A percentile compares a stretch with the other conserved stretches of the same genome.
These are phyloP conservation scores for Tapera naevia DNA, from an alignment of 2,797 vertebrate genomes.

Conservation along the genomic window DNA sequence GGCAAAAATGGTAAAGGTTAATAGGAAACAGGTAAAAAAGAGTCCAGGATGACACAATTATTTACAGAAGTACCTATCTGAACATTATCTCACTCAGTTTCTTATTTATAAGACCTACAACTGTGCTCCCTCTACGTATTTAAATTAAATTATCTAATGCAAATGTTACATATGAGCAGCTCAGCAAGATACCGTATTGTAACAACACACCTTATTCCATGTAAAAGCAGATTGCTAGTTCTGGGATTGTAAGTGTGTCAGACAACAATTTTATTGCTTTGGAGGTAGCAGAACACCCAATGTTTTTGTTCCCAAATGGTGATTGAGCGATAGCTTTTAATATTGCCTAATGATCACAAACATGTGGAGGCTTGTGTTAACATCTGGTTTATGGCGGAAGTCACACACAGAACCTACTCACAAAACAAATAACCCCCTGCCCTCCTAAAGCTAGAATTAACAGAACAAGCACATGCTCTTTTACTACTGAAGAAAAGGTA, in stretches of 20 bases:
- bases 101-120: slow-evolving; percentile 2
- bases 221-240: slow-evolving; percentile 66
- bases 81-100: not conserved
- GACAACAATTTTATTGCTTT: slow-evolving; percentile 72
- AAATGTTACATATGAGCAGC: slow-evolving; percentile 65
- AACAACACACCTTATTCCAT: slow-evolving; percentile 32
- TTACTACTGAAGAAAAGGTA: slow-evolving; percentile 39
- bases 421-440: slow-evolving; percentile 29
- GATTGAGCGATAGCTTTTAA: slow-evolving; percentile 67
- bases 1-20: slow-evolving; percentile 49
- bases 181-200: slow-evolving; percentile 61
- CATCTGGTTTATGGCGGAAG: slow-evolving; percentile 70
- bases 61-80: slow-evolving; percentile 44
- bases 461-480: slow-evolving; percentile 26
- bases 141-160: slow-evolving; percentile 77
- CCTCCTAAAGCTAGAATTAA: slow-evolving; percentile 54
- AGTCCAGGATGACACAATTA: slow-evolving; percentile 38
- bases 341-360: slow-evolving; percentile 72
- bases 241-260: slow-evolving; percentile 66
- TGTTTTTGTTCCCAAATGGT: slow-evolving; percentile 57
- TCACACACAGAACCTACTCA: not conserved
- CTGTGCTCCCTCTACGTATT: slow-evolving; percentile 45
- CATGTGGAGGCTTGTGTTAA: slow-evolving; percentile 57
- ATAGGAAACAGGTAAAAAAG: slow-evolving; percentile 34
- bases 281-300: slow-evolving; percentile 67